These are phyloP conservation scores for Chondrosia reniformis DNA, from an alignment of 37 sponge, comb jelly and placozoan species.

Conservation along the genomic window DNA sequence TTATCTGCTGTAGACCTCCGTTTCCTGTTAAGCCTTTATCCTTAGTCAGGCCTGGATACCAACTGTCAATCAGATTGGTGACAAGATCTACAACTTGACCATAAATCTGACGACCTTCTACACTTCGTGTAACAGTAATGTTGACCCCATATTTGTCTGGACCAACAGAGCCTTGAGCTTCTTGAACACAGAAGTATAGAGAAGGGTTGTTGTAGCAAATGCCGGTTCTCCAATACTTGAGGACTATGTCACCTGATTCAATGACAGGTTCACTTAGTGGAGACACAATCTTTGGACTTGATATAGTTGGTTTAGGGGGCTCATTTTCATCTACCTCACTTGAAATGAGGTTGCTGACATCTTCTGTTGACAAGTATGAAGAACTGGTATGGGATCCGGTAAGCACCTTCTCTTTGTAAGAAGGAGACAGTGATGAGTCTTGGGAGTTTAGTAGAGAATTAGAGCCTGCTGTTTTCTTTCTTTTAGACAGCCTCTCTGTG, in stretches of 20 bases:
- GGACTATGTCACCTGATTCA: not conserved
- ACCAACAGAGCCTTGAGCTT: constrained; percentile 6
- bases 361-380: not conserved
- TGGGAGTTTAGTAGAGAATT: not conserved
- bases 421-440: not conserved
- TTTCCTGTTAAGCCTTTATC: not conserved
- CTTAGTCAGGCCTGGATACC: constrained; percentile 51
- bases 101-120: constrained; percentile 25
- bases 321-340: too few relatives aligned
- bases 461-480: not conserved
- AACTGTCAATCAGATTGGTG: constrained; percentile 25
- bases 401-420: not conserved
- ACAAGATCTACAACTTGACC: constrained; percentile 44
- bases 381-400: too few relatives aligned
- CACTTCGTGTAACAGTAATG: constrained; percentile 10
- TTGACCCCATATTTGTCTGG: constrained; percentile 21
- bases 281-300: not conserved
- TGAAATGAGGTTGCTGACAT: not conserved
- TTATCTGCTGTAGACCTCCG: constrained; percentile 25
- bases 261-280: not conserved
- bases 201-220: constrained; percentile 43
- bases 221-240: constrained; percentile 67
- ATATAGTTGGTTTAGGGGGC: not conserved
- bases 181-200: constrained; percentile 39
- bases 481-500: not conserved